Conservation (phyloP, 1,140 invertebrate genomes). For the Brachionus asplanchnoidis region DNA sequence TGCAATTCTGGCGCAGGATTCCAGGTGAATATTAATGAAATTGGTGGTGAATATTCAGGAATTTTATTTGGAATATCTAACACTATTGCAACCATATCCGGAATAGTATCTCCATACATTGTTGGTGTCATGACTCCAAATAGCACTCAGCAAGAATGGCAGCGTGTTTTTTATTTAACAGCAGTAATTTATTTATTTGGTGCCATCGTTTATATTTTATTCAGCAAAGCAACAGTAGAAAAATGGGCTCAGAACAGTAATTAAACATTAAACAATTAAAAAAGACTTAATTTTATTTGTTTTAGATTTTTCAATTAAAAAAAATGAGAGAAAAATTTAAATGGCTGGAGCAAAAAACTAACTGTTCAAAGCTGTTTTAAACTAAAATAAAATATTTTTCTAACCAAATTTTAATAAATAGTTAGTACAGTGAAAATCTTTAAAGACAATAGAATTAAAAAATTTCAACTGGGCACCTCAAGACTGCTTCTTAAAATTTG, state of each 20-base stretch:
- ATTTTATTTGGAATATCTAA: constrained; percentile 76
- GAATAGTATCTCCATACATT: constrained; percentile 64
- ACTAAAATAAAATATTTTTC: too few species aligned
- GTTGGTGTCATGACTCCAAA: constrained; percentile 11
- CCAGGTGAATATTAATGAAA: constrained; percentile 44
- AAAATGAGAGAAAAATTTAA: too few species aligned
- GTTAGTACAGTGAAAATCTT: too few species aligned
- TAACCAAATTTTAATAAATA: too few species aligned
- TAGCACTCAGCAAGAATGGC: constrained; percentile 30
- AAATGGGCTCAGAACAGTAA: constrained; percentile 11
- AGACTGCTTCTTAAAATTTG: too few species aligned
- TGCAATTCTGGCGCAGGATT: constrained; percentile 24
- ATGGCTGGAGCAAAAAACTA: too few species aligned
- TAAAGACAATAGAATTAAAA: too few species aligned
- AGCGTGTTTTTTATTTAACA: constrained; percentile 32
- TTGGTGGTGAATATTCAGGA: constrained; percentile 62
- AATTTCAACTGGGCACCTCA: too few species aligned
- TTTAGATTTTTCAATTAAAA: too few species aligned
- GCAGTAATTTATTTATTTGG: constrained; percentile 34
- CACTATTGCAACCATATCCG: constrained; percentile 78
- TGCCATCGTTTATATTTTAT: background rate
- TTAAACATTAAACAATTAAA: background rate
- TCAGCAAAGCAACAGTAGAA: constrained; percentile 34
- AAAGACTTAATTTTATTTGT: background rate
- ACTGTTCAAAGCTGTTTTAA: too few species aligned